Evolutionary conservation across 1,140 invertebrate genomes (phyloP), one percentile per base, ranked within the genome.

Genomic region (Spodoptera litura): DNA sequence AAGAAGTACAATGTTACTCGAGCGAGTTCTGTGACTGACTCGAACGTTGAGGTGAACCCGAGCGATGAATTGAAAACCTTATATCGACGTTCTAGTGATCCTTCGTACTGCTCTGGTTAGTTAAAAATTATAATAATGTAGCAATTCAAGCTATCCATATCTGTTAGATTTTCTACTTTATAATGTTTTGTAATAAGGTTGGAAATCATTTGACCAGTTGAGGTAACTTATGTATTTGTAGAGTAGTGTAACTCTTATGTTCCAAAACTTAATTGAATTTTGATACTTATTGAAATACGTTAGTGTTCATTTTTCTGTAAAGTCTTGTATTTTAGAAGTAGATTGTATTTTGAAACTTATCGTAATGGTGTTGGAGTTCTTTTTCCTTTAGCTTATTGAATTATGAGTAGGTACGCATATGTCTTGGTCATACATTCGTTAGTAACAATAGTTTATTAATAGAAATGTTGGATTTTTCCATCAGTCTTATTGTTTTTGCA

Each of bases 51-150:
- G 11, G 20, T 56, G 1, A 53, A 73, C 12, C 80, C 62, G 10
- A 89, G 87, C 49, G 88, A 87, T 20, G 89, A 91, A 59, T 72
- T 92, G 13, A 89, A 85, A 78, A 92, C 90, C 0, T 72, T 93
- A 20, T 93, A 92, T 49, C 70, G 89, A 74, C 91, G 90, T 81
- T 44, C 82, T 20, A 91, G 90, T 56, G 85, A 88, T 56, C 85
- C 86, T 9, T 89, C 89, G 8, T 83, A 76, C 78, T 78, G 70
- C 71, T 93, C 92, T 55, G 90, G 91, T 92, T 85, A 88, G 89
- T 86, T 78, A 31, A 31, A 31, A 31, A 31, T 9, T 56, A 44
- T 6, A 44, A 44, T 10, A 44, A 6, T 31, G 1, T 6, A 38
- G 38, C 38, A 6, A 0, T 6, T 44, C 38, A 44, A 44, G 38